Evolutionary conservation across 1,140 invertebrate genomes (phyloP).

Genomic region (Rhagoletis zephyria): DNA sequence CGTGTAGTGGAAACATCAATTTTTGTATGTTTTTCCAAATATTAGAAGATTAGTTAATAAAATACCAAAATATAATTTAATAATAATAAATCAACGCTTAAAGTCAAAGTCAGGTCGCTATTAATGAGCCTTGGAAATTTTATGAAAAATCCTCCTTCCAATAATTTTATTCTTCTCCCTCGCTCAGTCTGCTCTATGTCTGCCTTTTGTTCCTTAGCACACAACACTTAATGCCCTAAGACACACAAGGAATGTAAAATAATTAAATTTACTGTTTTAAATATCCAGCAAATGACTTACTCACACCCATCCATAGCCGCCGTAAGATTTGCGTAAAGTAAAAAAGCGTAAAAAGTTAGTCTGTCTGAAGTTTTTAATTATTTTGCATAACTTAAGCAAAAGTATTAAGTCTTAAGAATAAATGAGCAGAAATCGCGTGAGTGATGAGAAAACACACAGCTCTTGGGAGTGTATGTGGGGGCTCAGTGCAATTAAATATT

Average conservation of each 20-base stretch:
- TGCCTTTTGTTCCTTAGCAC: neutral
- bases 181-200: neutral
- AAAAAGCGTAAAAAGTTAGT: conserved; percentile 12
- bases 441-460: neutral
- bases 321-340: neutral
- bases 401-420: conserved; percentile 31
- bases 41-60: no score
- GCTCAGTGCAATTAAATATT: neutral
- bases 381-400: conserved; percentile 53
- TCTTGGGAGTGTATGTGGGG: neutral
- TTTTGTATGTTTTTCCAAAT: no score
- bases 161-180: neutral
- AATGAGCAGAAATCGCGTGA: conserved; percentile 18
- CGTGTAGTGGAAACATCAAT: no score
- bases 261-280: conserved; percentile 47
- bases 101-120: neutral
- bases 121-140: neutral
- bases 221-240: neutral
- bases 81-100: neutral
- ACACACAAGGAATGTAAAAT: neutral
- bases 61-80: neutral
- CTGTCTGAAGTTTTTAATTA: conserved; percentile 45
- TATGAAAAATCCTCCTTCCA: neutral
- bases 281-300: neutral
- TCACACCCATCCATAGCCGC: neutral